These are phyloP conservation scores for Scopus umbretta DNA, from an alignment of 2,113 vertebrate species.

Conservation along the genomic window DNA sequence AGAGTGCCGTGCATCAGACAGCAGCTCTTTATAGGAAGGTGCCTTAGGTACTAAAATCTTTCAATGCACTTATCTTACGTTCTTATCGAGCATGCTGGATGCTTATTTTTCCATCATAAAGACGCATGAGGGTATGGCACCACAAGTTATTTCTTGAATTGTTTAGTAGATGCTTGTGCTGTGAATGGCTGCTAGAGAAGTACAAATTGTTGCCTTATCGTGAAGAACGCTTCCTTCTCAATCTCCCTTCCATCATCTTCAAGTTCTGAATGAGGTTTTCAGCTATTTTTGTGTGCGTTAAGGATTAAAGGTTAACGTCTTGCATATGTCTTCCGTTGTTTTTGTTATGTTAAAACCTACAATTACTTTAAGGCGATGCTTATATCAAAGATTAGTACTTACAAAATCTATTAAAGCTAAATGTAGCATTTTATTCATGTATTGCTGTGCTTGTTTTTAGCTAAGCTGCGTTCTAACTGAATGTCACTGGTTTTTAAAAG, in stretches of 20 bases:
- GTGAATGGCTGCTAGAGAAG: neutral
- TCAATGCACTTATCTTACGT: rapidly evolving
- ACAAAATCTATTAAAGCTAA: neutral
- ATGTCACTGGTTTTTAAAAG: neutral
- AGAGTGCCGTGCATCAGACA: neutral
- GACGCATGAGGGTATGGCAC: neutral
- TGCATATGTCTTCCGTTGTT: neutral
- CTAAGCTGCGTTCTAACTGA: neutral
- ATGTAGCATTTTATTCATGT: neutral
- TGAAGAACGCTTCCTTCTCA: neutral
- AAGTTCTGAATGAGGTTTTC: neutral
- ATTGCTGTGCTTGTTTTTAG: neutral
- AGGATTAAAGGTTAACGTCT: neutral
- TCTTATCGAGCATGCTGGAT: neutral
- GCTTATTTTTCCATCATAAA: neutral
- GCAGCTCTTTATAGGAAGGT: neutral
- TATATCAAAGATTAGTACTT: neutral
- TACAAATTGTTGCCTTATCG: neutral
- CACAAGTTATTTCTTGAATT: neutral
- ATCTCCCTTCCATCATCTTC: neutral
- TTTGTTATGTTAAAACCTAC: neutral
- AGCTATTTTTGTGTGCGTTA: neutral
- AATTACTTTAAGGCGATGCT: neutral
- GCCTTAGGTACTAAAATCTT: neutral
- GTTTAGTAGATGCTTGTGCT: neutral